A percentile compares a stretch with the other conserved stretches of the same genome.
phyloP scores from a whole-genome alignment of 2,888 invertebrate species.

The Meta bourneti region DNA sequence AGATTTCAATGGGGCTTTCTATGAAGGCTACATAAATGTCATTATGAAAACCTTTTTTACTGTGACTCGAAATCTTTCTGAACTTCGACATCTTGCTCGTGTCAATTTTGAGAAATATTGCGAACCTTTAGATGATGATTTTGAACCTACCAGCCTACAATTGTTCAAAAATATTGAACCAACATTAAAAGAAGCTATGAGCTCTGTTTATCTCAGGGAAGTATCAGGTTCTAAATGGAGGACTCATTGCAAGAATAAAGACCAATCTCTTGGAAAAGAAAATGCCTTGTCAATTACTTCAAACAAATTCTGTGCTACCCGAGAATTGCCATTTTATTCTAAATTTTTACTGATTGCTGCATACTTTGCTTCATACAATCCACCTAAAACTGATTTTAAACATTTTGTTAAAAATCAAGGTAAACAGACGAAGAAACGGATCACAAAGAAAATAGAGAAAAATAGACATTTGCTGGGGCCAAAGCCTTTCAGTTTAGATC shows the following conservation, averaged over 20 bases:
- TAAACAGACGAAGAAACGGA: conserved; percentile 88
- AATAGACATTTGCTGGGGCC: conserved; percentile 86
- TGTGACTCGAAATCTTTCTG: conserved; percentile 42
- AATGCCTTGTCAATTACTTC: neutral
- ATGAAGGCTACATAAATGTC: conserved; percentile 52
- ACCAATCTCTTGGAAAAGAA: neutral
- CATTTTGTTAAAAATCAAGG: conserved; percentile 71
- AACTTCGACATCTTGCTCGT: conserved; percentile 42
- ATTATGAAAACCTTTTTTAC: conserved; percentile 64
- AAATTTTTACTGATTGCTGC: conserved; percentile 94
- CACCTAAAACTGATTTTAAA: conserved; percentile 91
- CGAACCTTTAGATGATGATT: conserved; percentile 56
- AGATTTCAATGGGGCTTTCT: conserved; percentile 13
- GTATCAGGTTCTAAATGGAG: conserved; percentile 61
- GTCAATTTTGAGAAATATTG: conserved; percentile 65
- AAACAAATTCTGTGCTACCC: conserved; percentile 14
- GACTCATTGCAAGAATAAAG: conserved; percentile 4
- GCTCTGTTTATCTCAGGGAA: conserved; percentile 58
- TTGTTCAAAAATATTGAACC: conserved; percentile 70
- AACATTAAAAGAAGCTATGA: conserved; percentile 56
- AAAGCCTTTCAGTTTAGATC: conserved; percentile 89
- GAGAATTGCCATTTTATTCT: conserved; percentile 89
- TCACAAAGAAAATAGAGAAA: conserved; percentile 82
- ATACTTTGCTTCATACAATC: conserved; percentile 95
- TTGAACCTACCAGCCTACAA: conserved; percentile 34